Conservation (phyloP, 2,888 invertebrate species). For the Chrysolina oricalcia region DNA sequence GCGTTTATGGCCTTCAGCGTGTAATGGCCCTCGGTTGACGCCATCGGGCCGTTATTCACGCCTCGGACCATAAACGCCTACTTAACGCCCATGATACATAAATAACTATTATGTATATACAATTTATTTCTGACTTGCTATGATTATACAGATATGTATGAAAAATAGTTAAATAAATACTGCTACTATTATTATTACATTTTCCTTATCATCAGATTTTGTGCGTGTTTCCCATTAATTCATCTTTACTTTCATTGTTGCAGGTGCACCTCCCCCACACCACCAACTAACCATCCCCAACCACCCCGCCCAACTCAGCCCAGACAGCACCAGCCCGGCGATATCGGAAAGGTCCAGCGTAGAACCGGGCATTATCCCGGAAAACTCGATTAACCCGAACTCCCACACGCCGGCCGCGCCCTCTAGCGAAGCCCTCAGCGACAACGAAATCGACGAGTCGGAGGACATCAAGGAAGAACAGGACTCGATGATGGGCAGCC, state of each 20-base stretch:
- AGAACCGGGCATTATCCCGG: constrained; percentile 54
- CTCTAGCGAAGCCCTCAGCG: constrained; percentile 59
- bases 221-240: not conserved
- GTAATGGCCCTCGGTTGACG: no score
- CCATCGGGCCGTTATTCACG: no score
- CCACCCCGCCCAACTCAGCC: constrained; percentile 78
- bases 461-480: constrained; percentile 74
- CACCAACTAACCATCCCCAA: constrained; percentile 50
- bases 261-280: constrained; percentile 52
- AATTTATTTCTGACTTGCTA: no score
- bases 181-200: no score
- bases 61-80: no score
- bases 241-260: constrained; percentile 36
- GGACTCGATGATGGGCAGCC: constrained; percentile 69
- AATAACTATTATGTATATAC: no score
- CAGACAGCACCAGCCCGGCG: constrained; percentile 91
- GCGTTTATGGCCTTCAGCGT: no score
- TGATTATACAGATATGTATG: no score
- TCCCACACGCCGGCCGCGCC: constrained; percentile 42
- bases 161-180: no score
- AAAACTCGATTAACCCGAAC: constrained; percentile 32
- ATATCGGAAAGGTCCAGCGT: constrained; percentile 79
- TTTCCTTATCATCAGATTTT: no score
- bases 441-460: constrained; percentile 72
- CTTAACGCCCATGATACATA: no score